Evolutionary conservation across 2,888 invertebrate genomes (phyloP).

Genomic region (Operophtera brumata): DNA sequence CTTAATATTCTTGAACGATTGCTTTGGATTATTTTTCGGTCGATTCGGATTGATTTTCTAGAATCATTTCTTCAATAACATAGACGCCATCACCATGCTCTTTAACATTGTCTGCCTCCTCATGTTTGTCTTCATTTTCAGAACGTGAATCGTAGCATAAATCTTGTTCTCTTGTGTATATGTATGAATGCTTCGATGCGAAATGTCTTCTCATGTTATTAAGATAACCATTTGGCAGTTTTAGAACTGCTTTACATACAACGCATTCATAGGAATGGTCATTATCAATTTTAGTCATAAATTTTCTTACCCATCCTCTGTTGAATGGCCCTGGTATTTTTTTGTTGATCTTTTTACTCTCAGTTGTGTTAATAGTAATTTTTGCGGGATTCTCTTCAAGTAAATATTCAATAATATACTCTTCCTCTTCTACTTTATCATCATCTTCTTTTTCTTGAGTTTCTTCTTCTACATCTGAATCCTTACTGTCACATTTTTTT

Average conservation of each 20-base stretch:
- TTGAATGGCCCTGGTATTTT: background rate
- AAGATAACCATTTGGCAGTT: background rate
- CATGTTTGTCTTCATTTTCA: background rate
- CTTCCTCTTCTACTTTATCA: background rate
- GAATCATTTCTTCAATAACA: background rate
- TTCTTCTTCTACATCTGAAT: background rate
- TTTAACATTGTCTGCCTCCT: background rate
- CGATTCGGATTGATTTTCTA: background rate
- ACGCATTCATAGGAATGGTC: background rate
- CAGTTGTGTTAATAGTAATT: background rate
- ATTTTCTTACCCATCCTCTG: background rate
- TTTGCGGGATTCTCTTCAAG: background rate
- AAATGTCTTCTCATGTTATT: background rate
- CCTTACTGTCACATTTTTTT: no score
- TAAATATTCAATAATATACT: constrained; percentile 1
- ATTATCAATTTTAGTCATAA: background rate
- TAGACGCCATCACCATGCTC: background rate
- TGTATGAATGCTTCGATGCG: background rate
- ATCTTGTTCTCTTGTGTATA: background rate
- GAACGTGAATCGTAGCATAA: background rate
- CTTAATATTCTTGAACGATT: background rate
- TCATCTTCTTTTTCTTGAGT: background rate
- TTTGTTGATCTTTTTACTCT: background rate
- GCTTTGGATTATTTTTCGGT: background rate
- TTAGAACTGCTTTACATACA: background rate